Evolutionary conservation across 2,113 vertebrate genomes (phyloP).

Genomic region (Axis porcinus): DNA sequence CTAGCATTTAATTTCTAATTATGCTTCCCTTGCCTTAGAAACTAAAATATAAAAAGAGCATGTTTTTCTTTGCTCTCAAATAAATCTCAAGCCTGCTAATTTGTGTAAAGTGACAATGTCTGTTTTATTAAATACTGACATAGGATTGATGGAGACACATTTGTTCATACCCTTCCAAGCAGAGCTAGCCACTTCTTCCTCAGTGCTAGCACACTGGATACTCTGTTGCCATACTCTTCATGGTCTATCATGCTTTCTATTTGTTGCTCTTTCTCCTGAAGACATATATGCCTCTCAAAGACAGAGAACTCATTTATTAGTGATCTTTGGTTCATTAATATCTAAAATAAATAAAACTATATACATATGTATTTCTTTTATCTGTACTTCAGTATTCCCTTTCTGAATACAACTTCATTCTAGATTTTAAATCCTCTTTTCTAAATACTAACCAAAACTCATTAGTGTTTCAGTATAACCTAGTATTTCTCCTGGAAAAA

Average conservation of each 20-base stretch:
- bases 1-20: conserved; percentile 52
- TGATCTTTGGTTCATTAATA: not conserved
- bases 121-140: conserved; percentile 2
- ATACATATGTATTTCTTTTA: not conserved
- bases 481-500: not conserved
- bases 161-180: not conserved
- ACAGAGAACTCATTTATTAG: not conserved
- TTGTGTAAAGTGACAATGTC: not conserved
- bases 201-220: not conserved
- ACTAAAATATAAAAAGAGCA: not conserved
- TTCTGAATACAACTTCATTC: not conserved
- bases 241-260: not conserved
- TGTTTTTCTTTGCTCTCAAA: not conserved
- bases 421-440: not conserved
- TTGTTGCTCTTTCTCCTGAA: not conserved
- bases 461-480: not conserved
- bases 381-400: not conserved
- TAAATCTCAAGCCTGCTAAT: not conserved
- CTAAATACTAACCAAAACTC: not conserved
- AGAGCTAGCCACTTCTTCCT: not conserved
- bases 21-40: conserved; percentile 2
- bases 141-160: not conserved
- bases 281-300: not conserved
- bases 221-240: not conserved
- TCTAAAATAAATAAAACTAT: not conserved